Evolutionary conservation across 2,888 invertebrate genomes (phyloP), one percentile per base, ranked within the genome.

Genomic region (Myathropa florea): DNA sequence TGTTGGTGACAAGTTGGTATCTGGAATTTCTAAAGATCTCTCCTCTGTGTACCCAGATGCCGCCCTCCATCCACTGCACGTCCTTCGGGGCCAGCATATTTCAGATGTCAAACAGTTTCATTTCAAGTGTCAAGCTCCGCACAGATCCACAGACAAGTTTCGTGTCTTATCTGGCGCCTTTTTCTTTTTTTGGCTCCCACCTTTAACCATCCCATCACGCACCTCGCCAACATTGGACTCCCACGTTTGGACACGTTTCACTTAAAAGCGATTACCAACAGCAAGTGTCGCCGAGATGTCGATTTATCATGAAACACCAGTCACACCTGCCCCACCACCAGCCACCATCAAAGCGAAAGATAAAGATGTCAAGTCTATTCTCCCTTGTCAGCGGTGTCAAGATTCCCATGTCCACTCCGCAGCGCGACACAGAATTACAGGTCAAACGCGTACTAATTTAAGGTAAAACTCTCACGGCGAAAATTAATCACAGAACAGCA

Each of bases 401-500:
- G 23, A 46, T 53, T 28, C 23, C 60, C 24, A 33, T 33, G 28
- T 53, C 60, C 36, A 12, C 18, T 14, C 10, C 10, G 30, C 12
- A 57, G 36, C 24, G 26, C 23, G 28, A 39, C 21, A 26, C 80
- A 63, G 39, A 36, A 73, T 64, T 72, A 71, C 85, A 83, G 78
- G 78, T 79, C 75, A 78, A 78, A 86, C 78, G 82, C 65, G 82
- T 83, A 86, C 83, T 83, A 86, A 86, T 86, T 86, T 70, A 82
- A 71, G 67, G 83, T 65, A 83, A 86, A 78, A 67, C 70, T 86
- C 86, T 77, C 81, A 83, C 86, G 75, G 86, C 83, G 78, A 86
- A 86, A 86, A 86, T 86, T 86, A 86, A 86, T 86, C 86, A 86
- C 83, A 83, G 86, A 82, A 78, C 80, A 78, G 64, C 81, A 77